Evolutionary conservation across 2,888 invertebrate genomes (phyloP), one percentile per base, ranked within the genome.

Genomic region (Ophion ventricosus): DNA sequence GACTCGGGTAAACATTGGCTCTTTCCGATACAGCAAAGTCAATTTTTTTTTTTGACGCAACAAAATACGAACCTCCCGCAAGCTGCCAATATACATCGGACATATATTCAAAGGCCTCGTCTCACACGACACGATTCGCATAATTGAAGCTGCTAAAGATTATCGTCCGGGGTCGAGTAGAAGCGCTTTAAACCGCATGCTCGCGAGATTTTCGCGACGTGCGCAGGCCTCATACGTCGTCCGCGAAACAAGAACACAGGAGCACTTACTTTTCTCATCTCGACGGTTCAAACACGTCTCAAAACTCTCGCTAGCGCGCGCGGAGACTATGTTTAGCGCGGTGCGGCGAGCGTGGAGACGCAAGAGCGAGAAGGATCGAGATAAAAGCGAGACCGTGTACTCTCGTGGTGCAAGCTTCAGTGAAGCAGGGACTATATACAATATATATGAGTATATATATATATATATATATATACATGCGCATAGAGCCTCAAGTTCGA

Each of bases 311-410:
- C 14, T 43, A 2, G 11, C 75, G 61, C 66, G 20, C 54, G 26
- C 54, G 26, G 78, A 56, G 59, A 83, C 84, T 80, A 86, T 80
- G 83, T 84, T 84, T 84, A 84, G 83, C 82, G 80, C 43, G 43
- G 74, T 74, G 63, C 67, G 74, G 69, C 17, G 43, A 26, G 72
- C 35, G 72, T 61, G n/a, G 56, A 29, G 29, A 73, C 26, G 20
- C n/a, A 54, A 69, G 84, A 70, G 63, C 59, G 43, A 79, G 56
- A 61, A 73, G 72, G 72, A 80, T 54, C 35, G 70, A 74, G 79
- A 70, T 74, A 79, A 83, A 79, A 79, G 83, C 63, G 75, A 75
- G 70, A 59, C 26, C 69, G 70, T 73, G 72, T 67, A 72, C 79
- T 83, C 77, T 80, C 54, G 67, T 49, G 67, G 43, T 43, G 43